Conservation (phyloP, 2,888 invertebrate species). For the Nomada goodeniana region DNA sequence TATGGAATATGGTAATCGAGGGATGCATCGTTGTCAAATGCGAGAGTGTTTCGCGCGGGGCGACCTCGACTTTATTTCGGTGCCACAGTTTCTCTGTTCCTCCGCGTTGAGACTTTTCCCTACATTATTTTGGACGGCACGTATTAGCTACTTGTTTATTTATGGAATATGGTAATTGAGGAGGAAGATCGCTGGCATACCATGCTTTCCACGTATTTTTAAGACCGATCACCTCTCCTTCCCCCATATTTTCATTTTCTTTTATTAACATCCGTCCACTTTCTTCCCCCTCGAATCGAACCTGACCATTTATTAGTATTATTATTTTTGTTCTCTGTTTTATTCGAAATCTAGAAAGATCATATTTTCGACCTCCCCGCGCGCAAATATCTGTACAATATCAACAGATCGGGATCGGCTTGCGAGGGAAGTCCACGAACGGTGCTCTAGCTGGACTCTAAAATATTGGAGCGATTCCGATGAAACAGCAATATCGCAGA, state of each 20-base stretch:
- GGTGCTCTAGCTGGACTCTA: slow-evolving; percentile 45
- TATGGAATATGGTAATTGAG: slow-evolving; percentile 35
- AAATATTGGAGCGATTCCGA: slow-evolving; percentile 80
- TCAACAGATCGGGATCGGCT: slow-evolving; percentile 18
- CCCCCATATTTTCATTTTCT: background rate
- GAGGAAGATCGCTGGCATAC: background rate
- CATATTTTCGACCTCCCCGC: too few species aligned
- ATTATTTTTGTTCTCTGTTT: background rate
- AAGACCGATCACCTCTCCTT: background rate
- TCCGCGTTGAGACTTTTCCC: background rate
- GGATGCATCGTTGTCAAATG: background rate
- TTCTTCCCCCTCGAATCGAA: too few species aligned
- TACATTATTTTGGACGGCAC: background rate
- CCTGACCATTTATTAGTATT: too few species aligned
- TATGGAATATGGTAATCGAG: slow-evolving; percentile 33
- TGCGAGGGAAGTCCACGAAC: slow-evolving; percentile 55
- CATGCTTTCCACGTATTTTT: background rate
- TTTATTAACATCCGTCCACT: slow-evolving; percentile 5
- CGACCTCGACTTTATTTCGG: background rate
- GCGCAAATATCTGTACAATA: background rate
- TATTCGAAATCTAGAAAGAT: background rate
- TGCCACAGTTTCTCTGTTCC: background rate
- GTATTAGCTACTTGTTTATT: slow-evolving; percentile 32
- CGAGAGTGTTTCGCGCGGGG: too few species aligned
- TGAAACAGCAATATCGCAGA: slow-evolving; percentile 81